Conservation (phyloP, 2,797 vertebrate species). For the Peromyscus aztecus region DNA sequence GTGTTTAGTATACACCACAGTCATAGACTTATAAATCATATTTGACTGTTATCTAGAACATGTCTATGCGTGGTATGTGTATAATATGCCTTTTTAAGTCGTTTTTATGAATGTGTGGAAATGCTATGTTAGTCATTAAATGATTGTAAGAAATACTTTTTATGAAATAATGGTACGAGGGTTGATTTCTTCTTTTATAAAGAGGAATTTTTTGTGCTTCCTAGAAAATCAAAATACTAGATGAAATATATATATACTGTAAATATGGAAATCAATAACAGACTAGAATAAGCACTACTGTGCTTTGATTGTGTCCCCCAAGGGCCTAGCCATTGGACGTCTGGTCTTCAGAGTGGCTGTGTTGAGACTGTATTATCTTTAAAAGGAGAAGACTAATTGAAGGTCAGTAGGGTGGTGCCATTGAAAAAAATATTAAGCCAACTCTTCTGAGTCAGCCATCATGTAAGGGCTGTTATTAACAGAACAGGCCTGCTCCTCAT, state of each 20-base stretch:
- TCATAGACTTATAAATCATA: neutral
- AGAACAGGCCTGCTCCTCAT: neutral
- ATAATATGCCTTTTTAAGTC: neutral
- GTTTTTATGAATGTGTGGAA: neutral
- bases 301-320: neutral
- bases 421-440: neutral
- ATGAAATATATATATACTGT: neutral
- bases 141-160: neutral
- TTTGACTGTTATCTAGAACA: neutral
- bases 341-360: neutral
- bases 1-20: neutral
- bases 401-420: neutral
- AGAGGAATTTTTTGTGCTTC: neutral
- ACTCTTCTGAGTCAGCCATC: neutral
- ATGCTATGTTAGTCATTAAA: neutral
- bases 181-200: fast-evolving
- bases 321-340: neutral
- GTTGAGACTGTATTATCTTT: neutral
- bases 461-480: neutral
- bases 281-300: neutral
- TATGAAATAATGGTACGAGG: fast-evolving
- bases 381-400: neutral
- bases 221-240: constrained; percentile 1
- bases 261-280: constrained; percentile 27
- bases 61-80: neutral